Conservation (phyloP, 2,888 invertebrate genomes). For the Habrosyne pyritoides region DNA sequence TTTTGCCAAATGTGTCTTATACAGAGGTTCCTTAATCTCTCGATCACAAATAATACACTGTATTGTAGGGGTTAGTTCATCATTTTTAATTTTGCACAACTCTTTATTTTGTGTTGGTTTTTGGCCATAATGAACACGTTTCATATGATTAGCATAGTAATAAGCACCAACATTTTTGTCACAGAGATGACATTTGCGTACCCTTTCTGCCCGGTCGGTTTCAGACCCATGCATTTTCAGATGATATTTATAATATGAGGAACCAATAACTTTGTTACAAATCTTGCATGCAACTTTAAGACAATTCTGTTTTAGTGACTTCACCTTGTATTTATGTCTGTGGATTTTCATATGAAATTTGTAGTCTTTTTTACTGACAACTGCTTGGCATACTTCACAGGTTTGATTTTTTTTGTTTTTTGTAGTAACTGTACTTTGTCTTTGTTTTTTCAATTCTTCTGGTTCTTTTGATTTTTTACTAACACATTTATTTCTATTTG, state of each 20-base stretch:
- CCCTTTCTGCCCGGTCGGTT: constrained; percentile 24
- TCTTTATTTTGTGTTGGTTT: not conserved
- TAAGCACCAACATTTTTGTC: constrained; percentile 19
- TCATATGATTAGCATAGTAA: constrained; percentile 33
- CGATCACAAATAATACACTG: constrained; percentile 39
- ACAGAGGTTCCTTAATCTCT: constrained; percentile 24
- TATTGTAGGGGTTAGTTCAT: no score
- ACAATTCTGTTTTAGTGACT: constrained; percentile 17
- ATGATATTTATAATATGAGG: constrained; percentile 36
- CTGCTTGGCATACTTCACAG: constrained; percentile 36
- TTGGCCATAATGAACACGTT: constrained; percentile 20
- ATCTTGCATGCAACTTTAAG: constrained; percentile 39
- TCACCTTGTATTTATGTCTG: constrained; percentile 27
- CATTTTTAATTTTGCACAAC: no score
- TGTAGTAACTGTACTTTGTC: not conserved
- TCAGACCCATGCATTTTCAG: constrained; percentile 32
- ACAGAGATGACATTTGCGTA: constrained; percentile 31
- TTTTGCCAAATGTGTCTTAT: constrained; percentile 31
- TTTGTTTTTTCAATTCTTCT: constrained; percentile 15
- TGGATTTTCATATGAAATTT: constrained; percentile 32
- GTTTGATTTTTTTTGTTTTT: constrained; percentile 19
- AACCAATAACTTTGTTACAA: constrained; percentile 35
- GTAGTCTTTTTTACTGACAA: constrained; percentile 24
- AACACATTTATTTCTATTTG: no score
- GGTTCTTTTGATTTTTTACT: constrained; percentile 14